Base-by-base conservation (phyloP, 2,888 invertebrate species). In the Euzophera pinguis region DNA sequence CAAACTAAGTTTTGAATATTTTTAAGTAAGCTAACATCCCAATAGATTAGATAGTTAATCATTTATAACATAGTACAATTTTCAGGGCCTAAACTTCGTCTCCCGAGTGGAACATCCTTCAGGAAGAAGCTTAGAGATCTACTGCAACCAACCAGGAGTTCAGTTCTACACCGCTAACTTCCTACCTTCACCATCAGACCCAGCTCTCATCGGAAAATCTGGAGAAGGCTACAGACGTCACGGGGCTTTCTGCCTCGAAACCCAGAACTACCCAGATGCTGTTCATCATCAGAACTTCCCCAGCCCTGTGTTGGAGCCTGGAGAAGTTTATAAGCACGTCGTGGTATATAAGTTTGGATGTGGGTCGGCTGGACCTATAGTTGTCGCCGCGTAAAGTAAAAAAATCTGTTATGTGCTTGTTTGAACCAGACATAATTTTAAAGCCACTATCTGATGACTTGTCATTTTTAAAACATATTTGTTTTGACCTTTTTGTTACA, bases 231-330 rank as follows among this genome's bases (percentile, higher is more conserved):
- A 98, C 73, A 90, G 91, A 39, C 93, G 92, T 56, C 96, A 96
- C 63, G 95, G 94, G 0, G 96, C 95, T 1, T 93, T 98, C 67
- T 98, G 97, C 71, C 86, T 98, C 53, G 98, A 98, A 80, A 96
- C 98, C 0, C 98, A 98, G 86, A 95, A 95, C 72, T 98, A 93
- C 86, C 98, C 98, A 0, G 96, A 98, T 82, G 96, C 97, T 6
- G 91, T 96, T 0, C 95, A 98, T 85, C 94, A 95, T 91, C 63
- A 80, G 7, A 93, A 94, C 64, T 97, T 97, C 71, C 96, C 96
- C 0, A 92, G 92, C 14, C 90, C 92, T 12, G 84, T 96, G 34
- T 69, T 96, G 57, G 90, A 91, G 60, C 96, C 96, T 7, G 94
- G 94, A 0, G 90, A 94, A 34, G 75, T 90, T 0, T 97, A 96